A percentile compares a stretch with the other conserved stretches of the same genome.
These are phyloP conservation scores for Hiodon alosoides DNA, from an alignment of 2,113 vertebrate genomes.

Conservation along the genomic window DNA sequence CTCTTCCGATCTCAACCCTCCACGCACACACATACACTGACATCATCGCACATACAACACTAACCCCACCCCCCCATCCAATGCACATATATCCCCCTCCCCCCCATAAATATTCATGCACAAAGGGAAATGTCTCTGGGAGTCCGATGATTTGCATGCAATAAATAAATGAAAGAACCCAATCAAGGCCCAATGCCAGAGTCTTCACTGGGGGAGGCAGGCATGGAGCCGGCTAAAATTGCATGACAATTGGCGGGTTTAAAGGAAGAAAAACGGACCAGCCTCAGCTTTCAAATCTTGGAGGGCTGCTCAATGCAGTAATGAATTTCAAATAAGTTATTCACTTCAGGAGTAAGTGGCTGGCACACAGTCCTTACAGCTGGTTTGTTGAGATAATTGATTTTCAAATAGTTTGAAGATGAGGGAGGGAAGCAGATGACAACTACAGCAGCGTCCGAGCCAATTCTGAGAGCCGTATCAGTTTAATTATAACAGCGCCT, in stretches of 20 bases:
- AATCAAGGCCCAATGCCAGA: constrained; percentile 41
- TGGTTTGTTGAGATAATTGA: constrained; percentile 93
- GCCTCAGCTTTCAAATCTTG: constrained; percentile 67
- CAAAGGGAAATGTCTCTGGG: constrained; percentile 36
- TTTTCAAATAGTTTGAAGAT: constrained; percentile 90
- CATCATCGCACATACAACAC: constrained; percentile 15
- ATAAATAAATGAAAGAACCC: constrained; percentile 62
- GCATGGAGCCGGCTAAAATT: constrained; percentile 73
- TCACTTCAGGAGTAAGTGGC: constrained; percentile 85
- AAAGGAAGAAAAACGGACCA: constrained; percentile 54
- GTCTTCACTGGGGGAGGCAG: constrained; percentile 46
- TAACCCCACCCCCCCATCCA: constrained; percentile 7
- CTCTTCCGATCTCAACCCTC: neutral
- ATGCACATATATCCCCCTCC: constrained; percentile 12
- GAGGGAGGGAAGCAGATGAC: constrained; percentile 65
- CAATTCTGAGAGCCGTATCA: constrained; percentile 60
- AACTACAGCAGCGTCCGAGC: constrained; percentile 54
- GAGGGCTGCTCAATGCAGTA: constrained; percentile 75
- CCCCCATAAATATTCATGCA: constrained; percentile 47
- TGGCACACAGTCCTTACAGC: constrained; percentile 82
- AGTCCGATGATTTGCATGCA: constrained; percentile 63
- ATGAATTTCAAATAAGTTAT: constrained; percentile 92
- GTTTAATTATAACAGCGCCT: constrained; percentile 75
- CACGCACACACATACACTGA: constrained; percentile 22
- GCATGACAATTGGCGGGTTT: constrained; percentile 51